Base-by-base conservation (phyloP, 1,140 invertebrate genomes). In the Pachyrhynchus sulphureomaculatus region DNA sequence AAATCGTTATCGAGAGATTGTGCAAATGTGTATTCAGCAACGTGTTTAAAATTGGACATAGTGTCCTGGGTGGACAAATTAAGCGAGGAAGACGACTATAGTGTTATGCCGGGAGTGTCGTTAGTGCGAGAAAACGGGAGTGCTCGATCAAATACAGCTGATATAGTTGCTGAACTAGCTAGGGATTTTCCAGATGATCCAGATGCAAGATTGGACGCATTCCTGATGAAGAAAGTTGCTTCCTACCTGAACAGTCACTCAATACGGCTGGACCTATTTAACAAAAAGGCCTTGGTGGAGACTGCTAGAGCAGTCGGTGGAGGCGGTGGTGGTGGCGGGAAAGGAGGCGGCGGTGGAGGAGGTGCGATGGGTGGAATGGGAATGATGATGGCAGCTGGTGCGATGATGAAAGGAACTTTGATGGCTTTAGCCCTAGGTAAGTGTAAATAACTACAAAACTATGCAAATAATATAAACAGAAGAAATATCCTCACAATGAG, bases 1-100 rank as follows among this genome's bases (percentile, higher is more conserved):
- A 72, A 74, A 45, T 69, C 72, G 2, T 70, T 82, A 59, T 78
- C 68, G 37, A 84, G 82, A 64, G 86, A 89, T 66, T 92, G 90
- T 68, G 77, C 81, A 17, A 84, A 84, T 4, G 80, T 83, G 0
- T 90, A 90, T 66, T 89, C 86, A 75, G 79, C 84, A 5, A 88
- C 87, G 23, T 92, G 90, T 68, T 75, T 91, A 10, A 91, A 91
- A 72, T 78, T 92, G 42, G 89, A 91, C 75, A 83, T 91, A n/a
- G 85, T 90, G 9, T 85, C 86, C 1, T 83, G 90, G 68, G 79
- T 92, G 23, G 89, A 91, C 66, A 85, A 84, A 63, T 71, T 91
- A 2, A 86, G 84, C 21, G 80, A 84, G 42, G 83, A 84, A 41
- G 80, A 86, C 26, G 80, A 85, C 66, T 76, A 86, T 18, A 81